phyloP scores from a whole-genome alignment of 2,113 vertebrate species.

The Vicugna pacos region DNA sequence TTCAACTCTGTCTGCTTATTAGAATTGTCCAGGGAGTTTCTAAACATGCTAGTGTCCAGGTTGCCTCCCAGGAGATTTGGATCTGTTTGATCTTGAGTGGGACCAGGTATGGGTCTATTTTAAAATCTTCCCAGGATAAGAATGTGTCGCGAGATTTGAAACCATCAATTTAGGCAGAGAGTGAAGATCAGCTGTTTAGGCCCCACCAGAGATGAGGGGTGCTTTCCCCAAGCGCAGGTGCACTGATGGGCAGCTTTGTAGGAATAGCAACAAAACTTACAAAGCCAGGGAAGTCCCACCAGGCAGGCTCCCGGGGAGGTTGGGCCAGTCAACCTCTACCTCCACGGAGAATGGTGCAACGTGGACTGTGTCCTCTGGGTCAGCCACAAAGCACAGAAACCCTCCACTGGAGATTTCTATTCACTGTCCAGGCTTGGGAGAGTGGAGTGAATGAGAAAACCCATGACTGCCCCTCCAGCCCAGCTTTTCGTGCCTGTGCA shows the following conservation, averaged over 20 bases:
- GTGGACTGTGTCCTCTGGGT: neutral
- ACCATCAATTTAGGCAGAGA: neutral
- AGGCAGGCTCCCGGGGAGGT: neutral
- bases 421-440: neutral
- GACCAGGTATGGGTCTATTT: neutral
- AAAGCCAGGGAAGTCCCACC: neutral
- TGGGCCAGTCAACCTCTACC: neutral
- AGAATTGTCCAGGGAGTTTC: neutral
- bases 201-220: too few species aligned
- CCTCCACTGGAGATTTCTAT: neutral
- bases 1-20: neutral
- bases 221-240: neutral
- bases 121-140: neutral
- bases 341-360: rapidly evolving
- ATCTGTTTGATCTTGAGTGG: neutral
- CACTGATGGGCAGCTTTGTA: neutral
- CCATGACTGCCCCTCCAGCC: rapidly evolving
- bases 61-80: neutral
- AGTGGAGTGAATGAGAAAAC: neutral
- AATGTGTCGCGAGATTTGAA: neutral
- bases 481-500: too few species aligned
- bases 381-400: neutral
- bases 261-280: neutral
- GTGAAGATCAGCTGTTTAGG: neutral
- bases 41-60: neutral